Conservation (phyloP, 2,797 vertebrate species). For the Babyrousa celebensis region DNA sequence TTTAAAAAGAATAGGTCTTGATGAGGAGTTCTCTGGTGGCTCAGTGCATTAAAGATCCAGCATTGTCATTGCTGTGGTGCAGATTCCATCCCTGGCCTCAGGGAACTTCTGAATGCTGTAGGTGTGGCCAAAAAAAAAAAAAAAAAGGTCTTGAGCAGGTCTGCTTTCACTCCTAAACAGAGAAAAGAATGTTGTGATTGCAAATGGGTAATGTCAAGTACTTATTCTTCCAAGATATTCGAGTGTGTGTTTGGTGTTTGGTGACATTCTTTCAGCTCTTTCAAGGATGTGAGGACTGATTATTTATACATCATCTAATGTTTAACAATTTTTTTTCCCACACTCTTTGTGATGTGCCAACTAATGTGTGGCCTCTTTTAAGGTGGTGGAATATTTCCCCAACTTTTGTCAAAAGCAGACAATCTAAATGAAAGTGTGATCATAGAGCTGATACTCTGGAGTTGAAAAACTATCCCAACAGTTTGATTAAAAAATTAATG, state of each 20-base stretch:
- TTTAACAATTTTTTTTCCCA: slow-evolving; percentile 35
- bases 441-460: not conserved
- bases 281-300: slow-evolving; percentile 6
- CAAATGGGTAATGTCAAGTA: not conserved
- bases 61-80: too few species aligned
- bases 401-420: not conserved
- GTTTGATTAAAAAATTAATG: slow-evolving; percentile 68
- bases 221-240: slow-evolving; percentile 27
- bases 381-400: not conserved
- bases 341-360: not conserved
- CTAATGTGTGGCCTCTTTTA: not conserved
- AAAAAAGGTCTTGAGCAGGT: not conserved
- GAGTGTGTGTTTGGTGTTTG: not conserved
- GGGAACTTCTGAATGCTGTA: too few species aligned
- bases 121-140: too few species aligned
- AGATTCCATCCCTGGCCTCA: too few species aligned
- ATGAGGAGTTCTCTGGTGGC: too few species aligned
- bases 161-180: not conserved
- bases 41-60: too few species aligned
- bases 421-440: not conserved
- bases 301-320: slow-evolving; percentile 21
- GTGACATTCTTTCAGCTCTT: slow-evolving; percentile 44
- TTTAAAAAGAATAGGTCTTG: not conserved
- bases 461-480: slow-evolving; percentile 40
- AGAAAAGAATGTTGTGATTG: slow-evolving; percentile 22